phyloP scores from a whole-genome alignment of 2,797 vertebrate genomes.

The Cossypha caffra region DNA sequence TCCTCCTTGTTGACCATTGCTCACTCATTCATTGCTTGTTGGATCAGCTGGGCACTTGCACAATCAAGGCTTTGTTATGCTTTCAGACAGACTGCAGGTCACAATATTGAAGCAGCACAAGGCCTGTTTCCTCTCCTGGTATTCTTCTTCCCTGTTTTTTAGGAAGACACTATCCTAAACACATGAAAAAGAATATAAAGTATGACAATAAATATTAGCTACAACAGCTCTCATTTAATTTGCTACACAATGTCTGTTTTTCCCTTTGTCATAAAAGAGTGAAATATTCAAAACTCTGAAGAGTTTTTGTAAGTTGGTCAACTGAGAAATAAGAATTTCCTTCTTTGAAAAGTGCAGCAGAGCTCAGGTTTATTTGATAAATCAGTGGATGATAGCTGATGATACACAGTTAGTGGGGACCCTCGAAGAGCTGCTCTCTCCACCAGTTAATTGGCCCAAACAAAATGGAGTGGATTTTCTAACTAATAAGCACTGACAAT shows the following conservation, averaged over 20 bases:
- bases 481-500: constrained; percentile 33
- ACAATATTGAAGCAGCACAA: constrained; percentile 72
- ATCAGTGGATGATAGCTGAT: background rate
- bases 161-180: constrained; percentile 7
- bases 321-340: background rate
- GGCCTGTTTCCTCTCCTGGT: constrained; percentile 57
- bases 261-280: background rate
- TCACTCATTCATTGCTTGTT: constrained; percentile 73
- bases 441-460: constrained; percentile 43
- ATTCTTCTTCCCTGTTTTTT: constrained; percentile 36
- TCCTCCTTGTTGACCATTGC: constrained; percentile 69
- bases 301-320: constrained; percentile 8
- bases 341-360: background rate
- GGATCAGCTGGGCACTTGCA: constrained; percentile 73
- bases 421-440: background rate
- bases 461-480: constrained; percentile 27
- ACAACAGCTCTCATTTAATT: background rate
- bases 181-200: background rate
- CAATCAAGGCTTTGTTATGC: constrained; percentile 68
- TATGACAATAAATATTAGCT: background rate
- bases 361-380: constrained; percentile 1
- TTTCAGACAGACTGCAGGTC: constrained; percentile 69
- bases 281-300: background rate
- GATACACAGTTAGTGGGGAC: background rate
- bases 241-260: background rate